Evolutionary conservation across 2,888 invertebrate genomes (phyloP), one percentile per base, ranked within the genome.

Genomic region (Trichopria drosophilae): DNA sequence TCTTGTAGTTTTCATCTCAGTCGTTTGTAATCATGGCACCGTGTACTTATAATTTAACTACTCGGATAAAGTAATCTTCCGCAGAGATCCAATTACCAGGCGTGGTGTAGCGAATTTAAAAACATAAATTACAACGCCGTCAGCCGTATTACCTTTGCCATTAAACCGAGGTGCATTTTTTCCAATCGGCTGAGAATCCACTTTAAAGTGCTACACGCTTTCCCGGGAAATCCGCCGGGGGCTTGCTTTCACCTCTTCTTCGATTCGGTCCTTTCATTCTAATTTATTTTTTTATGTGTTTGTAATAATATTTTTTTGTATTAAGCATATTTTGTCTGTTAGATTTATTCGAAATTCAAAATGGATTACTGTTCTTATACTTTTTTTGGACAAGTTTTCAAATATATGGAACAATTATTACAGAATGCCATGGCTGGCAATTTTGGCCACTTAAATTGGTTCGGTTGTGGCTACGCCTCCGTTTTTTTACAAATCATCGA

Each of bases 81-180:
- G 53, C 41, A 61, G 61, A 61, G 63, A 73, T 72, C 67, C 73
- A 71, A 73, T 73, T 73, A 73, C 71, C 60, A 57, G 60, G 58
- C 63, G 66, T 65, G 65, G 63, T 60, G 64, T 61, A 60, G 62
- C 52, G 53, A 59, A 69, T 72, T 73, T 69, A 67, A 70, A 71
- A 71, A 66, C 65, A 69, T 61, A 67, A 72, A 68, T 72, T 72
- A 68, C 66, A 59, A 59, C 55, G 55, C 54, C 59, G 57, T 61
- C 58, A 58, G 57, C 62, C 60, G 58, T 60, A 64, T 68, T 68
- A 64, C 60, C 47, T 42, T 47, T n/a, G n/a, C 42, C 44, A 39
- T 54, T 57, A 51, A 51, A 28, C 34, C 46, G 44, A 49, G 48
- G 35, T 47, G 29, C 47, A 41, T 55, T 43, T 44, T 51, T 53